phyloP scores from a whole-genome alignment of 1,140 invertebrate genomes.

The Tribolium madens region DNA sequence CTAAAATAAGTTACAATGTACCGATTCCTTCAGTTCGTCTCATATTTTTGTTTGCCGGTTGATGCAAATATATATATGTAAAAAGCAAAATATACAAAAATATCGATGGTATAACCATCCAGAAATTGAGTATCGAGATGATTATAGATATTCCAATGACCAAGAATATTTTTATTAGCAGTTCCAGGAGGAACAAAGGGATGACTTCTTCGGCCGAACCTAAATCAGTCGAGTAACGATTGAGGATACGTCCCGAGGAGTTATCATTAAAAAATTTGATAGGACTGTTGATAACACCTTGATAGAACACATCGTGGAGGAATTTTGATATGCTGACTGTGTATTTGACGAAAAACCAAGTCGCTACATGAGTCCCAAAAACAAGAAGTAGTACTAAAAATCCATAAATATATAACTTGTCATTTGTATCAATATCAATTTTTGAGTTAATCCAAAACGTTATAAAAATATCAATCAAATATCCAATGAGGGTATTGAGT shows the following conservation, averaged over 20 bases:
- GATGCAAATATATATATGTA: slow-evolving; percentile 72
- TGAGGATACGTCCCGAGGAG: slow-evolving; percentile 81
- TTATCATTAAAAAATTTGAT: slow-evolving; percentile 93
- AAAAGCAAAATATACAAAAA: slow-evolving; percentile 70
- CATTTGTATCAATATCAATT: not conserved
- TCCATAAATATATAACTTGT: not conserved
- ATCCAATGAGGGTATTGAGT: not conserved
- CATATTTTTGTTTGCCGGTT: slow-evolving; percentile 78
- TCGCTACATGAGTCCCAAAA: not conserved
- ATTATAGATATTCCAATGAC: slow-evolving; percentile 64
- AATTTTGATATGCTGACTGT: slow-evolving; percentile 74
- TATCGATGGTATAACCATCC: slow-evolving; percentile 77
- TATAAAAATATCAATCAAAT: not conserved
- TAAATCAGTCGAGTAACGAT: slow-evolving; percentile 81
- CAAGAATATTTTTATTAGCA: slow-evolving; percentile 61
- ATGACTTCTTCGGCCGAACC: slow-evolving; percentile 86
- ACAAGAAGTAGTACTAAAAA: not conserved
- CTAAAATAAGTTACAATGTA: slow-evolving; percentile 66
- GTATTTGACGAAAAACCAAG: slow-evolving; percentile 74
- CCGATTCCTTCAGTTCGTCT: slow-evolving; percentile 87
- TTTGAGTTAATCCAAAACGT: not conserved
- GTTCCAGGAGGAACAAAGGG: slow-evolving; percentile 69
- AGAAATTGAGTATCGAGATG: slow-evolving; percentile 80
- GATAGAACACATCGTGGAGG: slow-evolving; percentile 75
- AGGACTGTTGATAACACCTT: slow-evolving; percentile 78